Evolutionary conservation across 2,888 invertebrate species (phyloP).

Genomic region (Lithodes maja): DNA sequence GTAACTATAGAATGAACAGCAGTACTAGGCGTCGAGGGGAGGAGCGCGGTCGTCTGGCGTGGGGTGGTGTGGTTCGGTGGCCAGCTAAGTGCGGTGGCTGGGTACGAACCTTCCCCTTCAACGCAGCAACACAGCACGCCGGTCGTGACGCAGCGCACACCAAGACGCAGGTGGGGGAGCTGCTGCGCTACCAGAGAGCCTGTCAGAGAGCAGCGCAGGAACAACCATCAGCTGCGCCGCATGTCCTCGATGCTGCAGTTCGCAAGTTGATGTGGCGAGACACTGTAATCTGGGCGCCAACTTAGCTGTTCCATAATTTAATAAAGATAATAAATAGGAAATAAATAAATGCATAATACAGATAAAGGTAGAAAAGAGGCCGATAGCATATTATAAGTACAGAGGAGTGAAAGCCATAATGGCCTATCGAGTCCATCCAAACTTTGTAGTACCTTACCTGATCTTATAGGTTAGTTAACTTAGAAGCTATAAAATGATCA

Average conservation of each 20-base stretch:
- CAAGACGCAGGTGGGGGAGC: constrained; percentile 56
- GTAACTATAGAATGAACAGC: background rate
- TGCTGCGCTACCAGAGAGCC: constrained; percentile 54
- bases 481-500: no score
- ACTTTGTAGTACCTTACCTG: no score
- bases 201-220: constrained; percentile 57
- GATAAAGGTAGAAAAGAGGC: no score
- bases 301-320: background rate
- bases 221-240: constrained; percentile 2
- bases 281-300: constrained; percentile 48
- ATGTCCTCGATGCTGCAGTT: constrained; percentile 42
- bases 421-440: no score
- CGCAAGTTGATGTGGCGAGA: constrained; percentile 58
- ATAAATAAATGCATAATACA: no score
- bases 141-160: constrained; percentile 62
- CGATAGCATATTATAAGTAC: no score
- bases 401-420: no score
- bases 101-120: constrained; percentile 84
- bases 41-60: background rate
- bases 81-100: constrained; percentile 81
- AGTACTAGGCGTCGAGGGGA: background rate
- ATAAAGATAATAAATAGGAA: no score
- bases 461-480: no score
- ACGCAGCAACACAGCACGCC: constrained; percentile 72
- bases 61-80: constrained; percentile 27